These are phyloP conservation scores for Aldrovandia affinis DNA, from an alignment of 2,797 vertebrate genomes.

Conservation along the genomic window DNA sequence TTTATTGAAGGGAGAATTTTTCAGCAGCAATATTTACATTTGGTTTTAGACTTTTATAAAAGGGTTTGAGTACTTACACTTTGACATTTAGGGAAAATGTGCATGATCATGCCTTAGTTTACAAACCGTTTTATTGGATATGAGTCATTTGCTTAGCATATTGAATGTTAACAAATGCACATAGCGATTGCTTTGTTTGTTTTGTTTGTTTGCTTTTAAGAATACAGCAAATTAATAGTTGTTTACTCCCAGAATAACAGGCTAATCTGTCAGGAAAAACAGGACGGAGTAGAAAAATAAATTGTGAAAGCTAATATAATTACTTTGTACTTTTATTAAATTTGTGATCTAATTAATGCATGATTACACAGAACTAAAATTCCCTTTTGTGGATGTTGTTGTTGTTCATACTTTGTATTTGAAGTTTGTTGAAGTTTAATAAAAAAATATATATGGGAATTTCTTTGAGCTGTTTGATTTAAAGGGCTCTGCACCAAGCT, in stretches of 20 bases:
- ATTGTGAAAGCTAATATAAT: not conserved
- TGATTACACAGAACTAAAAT: not conserved
- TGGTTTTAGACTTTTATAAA: not conserved
- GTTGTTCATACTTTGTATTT: constrained; percentile 14
- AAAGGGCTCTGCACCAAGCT: not conserved
- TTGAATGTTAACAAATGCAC: not conserved
- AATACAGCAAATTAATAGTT: not conserved
- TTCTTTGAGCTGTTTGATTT: constrained; percentile 15
- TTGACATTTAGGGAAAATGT: not conserved
- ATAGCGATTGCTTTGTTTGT: not conserved
- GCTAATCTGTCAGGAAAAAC: not conserved
- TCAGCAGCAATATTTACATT: too few relatives aligned
- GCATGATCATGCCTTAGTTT: constrained; percentile 6
- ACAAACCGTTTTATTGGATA: not conserved
- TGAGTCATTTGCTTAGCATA: not conserved
- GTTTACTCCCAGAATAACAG: not conserved
- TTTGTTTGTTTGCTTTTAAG: not conserved
- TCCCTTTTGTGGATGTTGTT: not conserved
- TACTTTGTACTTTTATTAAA: not conserved
- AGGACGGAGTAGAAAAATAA: not conserved
- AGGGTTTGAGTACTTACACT: not conserved
- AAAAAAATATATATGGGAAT: not conserved
- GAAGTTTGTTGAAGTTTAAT: not conserved
- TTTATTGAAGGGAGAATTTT: too few relatives aligned
- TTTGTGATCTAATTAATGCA: not conserved